phyloP scores from a whole-genome alignment of 2,797 vertebrate species.

The Lepilemur ruficaudatus region DNA sequence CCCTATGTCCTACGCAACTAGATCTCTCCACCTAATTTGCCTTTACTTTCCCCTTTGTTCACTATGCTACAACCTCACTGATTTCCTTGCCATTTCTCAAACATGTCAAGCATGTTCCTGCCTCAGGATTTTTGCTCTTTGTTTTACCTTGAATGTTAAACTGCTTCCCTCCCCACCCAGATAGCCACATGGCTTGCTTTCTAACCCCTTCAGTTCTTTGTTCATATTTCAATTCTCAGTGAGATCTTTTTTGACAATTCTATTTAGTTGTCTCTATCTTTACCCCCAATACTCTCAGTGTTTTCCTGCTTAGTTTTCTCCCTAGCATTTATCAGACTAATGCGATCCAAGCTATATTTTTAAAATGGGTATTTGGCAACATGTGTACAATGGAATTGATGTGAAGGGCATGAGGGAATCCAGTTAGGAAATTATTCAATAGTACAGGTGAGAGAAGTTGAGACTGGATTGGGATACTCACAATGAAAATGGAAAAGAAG shows the following conservation, averaged over 20 bases:
- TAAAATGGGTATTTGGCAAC: not conserved
- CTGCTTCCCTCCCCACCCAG: not conserved
- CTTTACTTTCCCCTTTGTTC: not conserved
- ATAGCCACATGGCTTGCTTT: not conserved
- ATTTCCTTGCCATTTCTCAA: not conserved
- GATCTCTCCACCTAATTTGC: not conserved
- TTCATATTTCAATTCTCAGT: not conserved
- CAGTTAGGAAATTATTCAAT: not conserved
- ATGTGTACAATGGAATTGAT: not conserved
- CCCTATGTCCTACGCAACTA: not conserved
- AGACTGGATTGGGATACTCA: not conserved
- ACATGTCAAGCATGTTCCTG: not conserved
- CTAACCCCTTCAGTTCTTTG: not conserved
- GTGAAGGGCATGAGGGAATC: not conserved
- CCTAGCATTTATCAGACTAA: not conserved
- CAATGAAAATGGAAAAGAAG: slow-evolving; percentile 13
- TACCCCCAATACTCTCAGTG: not conserved
- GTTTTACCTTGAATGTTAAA: not conserved
- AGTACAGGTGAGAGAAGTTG: not conserved
- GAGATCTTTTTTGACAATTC: not conserved
- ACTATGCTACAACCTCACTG: not conserved
- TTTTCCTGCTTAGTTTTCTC: slow-evolving; percentile 18
- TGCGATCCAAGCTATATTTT: not conserved
- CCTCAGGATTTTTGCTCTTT: slow-evolving; percentile 20
- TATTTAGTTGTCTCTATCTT: not conserved